Base-by-base conservation (phyloP, 2,797 vertebrate genomes). In the Phoeniculus purpureus region DNA sequence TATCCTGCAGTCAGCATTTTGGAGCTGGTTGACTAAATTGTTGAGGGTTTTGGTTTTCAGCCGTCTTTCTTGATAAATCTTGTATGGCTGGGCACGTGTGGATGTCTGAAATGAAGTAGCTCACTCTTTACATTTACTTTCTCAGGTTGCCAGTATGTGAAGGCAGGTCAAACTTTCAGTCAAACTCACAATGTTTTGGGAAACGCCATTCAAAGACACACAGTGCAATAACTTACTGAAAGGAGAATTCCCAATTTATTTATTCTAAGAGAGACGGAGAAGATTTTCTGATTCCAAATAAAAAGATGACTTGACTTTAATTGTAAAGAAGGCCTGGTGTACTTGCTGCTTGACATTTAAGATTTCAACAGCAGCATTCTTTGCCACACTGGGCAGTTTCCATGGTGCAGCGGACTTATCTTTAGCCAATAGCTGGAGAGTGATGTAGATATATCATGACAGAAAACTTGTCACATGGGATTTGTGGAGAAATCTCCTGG, bases 231-330 rank as follows among this genome's bases (percentile, higher is more conserved):
- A 70, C 15, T 10, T 71, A 45, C 5, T 79, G 45, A 89, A 95
- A 81, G 62, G 13, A 78, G 15, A 60, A 18, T 50, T 93, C 37
- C 4, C 32, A 81, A 59, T 92, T 90, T 94, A 82, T 94, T 93
- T 94, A 29, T 68, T 4, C 2, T 66, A 60, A 72, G 17, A 72
- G 13, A 92, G 40, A 56, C 16, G 83, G 62, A 89, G n/a, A 87
- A 74, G 3, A 18, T 75, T 92, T 93, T 74, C 73, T 78, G 78
- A 89, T 77, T 32, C 23, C 32, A 83, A 62, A 87, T 27, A 93
- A 84, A 51, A n/a, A 59, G 34, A 77, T 77, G 29, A 58, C 52
- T 94, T 95, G 85, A 23, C 45, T 92, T 94, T 85, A 93, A 89
- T 94, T 94, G 64, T 34, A 56, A 64, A 68, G 66, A 91, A 88